A percentile compares a stretch with the other conserved stretches of the same genome.
These are phyloP conservation scores for Ptychadena robeensis DNA, from an alignment of 2,797 vertebrate genomes.

Conservation along the genomic window DNA sequence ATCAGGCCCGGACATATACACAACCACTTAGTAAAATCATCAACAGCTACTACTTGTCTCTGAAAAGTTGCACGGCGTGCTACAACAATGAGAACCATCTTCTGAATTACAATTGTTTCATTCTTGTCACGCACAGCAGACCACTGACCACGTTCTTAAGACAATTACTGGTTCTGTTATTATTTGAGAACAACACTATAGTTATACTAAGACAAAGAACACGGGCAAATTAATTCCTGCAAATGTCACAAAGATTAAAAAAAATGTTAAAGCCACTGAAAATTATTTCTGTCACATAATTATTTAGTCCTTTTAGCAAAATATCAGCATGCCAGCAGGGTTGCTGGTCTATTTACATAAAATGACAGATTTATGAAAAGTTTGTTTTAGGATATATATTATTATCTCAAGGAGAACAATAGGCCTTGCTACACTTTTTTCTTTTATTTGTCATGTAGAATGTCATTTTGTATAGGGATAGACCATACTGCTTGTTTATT, in stretches of 20 bases:
- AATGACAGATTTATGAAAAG: no score
- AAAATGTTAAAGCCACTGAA: conserved; percentile 9
- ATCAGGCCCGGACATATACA: not conserved
- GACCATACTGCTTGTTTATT: no score
- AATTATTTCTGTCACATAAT: not conserved
- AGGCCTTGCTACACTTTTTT: no score
- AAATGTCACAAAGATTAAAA: conserved; percentile 1
- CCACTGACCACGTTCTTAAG: not conserved
- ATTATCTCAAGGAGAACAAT: no score
- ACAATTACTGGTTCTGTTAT: not conserved
- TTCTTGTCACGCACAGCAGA: not conserved
- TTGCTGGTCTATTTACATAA: not conserved
- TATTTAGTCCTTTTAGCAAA: conserved; percentile 9
- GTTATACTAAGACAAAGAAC: conserved; percentile 20
- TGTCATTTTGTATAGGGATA: no score
- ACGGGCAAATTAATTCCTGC: not conserved
- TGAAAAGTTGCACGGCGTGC: not conserved
- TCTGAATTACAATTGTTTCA: not conserved
- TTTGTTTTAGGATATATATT: no score
- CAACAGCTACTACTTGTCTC: not conserved
- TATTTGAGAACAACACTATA: conserved; percentile 19
- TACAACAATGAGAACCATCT: not conserved
- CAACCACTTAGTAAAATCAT: not conserved
- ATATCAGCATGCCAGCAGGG: not conserved
- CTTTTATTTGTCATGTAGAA: no score